Base-by-base conservation (phyloP, 2,888 invertebrate species). In the Byasa hedistus region DNA sequence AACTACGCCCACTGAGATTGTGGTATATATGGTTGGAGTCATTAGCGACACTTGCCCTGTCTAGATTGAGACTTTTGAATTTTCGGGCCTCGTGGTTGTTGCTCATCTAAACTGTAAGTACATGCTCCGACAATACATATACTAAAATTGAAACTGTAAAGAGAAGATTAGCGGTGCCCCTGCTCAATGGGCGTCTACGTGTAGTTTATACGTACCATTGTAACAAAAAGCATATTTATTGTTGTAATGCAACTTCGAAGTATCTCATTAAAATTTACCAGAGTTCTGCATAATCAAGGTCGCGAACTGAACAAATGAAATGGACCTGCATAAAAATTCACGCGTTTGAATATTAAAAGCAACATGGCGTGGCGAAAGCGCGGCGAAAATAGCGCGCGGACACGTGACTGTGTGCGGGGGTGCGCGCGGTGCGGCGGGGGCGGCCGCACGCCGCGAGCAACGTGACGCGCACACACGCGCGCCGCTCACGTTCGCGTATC, bases 371-470 rank as follows among this genome's bases (percentile, higher is more conserved):
- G 73, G 83, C 83, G 86, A 86, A 87, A 86, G 85, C 80, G 76
- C 71, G 66, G 73, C 72, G 77, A 81, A 74, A 84, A 85, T 87
- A 87, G 85, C 68, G 64, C 57, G 66, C 65, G 62, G 56, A 61
- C 65, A 66, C 65, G 61, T 66, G 70, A 70, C 70, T 67, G 72
- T 1, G 79, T 74, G 76, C 71, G 73, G 83, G 85, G 86, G 86
- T 86, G 85, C 80, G 77, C 70, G 65, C 73, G 71, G 77, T 48
- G 15, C 51, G n/a, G n/a, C 51, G 51, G 12, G n/a, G 51, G 72
- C 72, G 69, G 69, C 73, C 78, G 84, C 88, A 87, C 87, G 85
- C 86, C 90, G 81, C 82, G 81, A 76, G 69, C 85, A 90, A 91
- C 91, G 91, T 91, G 90, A 90, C 81, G 81, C 80, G 71, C 80